Conservation (phyloP, 1,140 invertebrate genomes). For the Zeugodacus cucurbitae region DNA sequence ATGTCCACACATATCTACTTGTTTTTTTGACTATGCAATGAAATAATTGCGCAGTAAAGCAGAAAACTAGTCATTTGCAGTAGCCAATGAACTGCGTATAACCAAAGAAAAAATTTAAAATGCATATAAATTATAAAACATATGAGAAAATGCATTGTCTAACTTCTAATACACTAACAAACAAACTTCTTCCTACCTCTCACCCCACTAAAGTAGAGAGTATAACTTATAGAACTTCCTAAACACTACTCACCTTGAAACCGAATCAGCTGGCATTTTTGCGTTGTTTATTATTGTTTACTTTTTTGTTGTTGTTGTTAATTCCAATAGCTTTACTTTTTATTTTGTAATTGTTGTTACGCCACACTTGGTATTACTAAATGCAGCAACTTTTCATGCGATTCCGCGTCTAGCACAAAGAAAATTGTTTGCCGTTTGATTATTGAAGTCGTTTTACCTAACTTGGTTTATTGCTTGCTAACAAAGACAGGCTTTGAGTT, state of each 20-base stretch:
- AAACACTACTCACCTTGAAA: conserved; percentile 47
- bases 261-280: conserved; percentile 50
- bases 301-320: background rate
- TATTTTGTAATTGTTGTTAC: background rate
- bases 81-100: background rate
- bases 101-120: background rate
- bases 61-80: conserved; percentile 3
- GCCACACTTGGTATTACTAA: background rate
- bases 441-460: conserved; percentile 2
- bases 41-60: conserved; percentile 1
- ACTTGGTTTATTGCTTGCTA: background rate
- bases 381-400: background rate
- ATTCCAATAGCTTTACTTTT: background rate
- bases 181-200: background rate
- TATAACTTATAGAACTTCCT: background rate
- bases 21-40: background rate
- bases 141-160: background rate
- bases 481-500: background rate
- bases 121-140: background rate
- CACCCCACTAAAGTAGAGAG: background rate
- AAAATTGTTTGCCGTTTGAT: background rate
- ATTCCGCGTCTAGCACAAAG: background rate
- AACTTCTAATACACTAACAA: background rate
- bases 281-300: conserved; percentile 41
- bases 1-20: background rate